Percentiles rank a stretch among this genome's conserved stretches.
Conservation (phyloP, 2,888 invertebrate genomes). For the Boloria euphrosyne region DNA sequence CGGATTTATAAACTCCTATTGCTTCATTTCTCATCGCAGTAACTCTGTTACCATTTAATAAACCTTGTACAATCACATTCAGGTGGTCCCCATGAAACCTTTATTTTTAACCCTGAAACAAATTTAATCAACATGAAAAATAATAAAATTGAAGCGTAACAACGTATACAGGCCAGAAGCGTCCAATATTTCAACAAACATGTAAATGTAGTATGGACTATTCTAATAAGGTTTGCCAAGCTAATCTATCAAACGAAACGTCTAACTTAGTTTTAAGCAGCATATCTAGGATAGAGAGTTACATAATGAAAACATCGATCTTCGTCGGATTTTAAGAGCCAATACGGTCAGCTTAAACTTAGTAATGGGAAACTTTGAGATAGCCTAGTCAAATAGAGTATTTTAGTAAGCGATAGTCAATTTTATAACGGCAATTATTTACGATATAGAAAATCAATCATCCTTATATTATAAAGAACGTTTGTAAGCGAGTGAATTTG, state of each 20-base stretch:
- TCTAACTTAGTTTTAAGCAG: conserved; percentile 39
- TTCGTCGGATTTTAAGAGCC: conserved; percentile 40
- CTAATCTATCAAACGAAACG: conserved; percentile 36
- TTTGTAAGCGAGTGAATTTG: no score
- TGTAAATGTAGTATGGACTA: conserved; percentile 3
- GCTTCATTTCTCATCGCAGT: conserved; percentile 17
- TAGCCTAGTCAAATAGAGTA: conserved; percentile 25
- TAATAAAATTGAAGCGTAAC: conserved; percentile 20
- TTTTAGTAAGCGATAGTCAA: not conserved
- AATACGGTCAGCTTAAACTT: conserved; percentile 31
- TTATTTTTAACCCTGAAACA: conserved; percentile 28
- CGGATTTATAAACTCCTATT: conserved; percentile 19
- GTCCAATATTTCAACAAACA: not conserved
- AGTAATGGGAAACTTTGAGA: conserved; percentile 30
- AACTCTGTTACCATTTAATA: conserved; percentile 31
- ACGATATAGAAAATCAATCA: no score
- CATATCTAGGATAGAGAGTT: conserved; percentile 34
- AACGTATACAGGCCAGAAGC: conserved; percentile 1
- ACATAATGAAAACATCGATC: conserved; percentile 42
- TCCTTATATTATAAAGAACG: no score
- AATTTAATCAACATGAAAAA: conserved; percentile 32
- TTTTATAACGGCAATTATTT: not conserved
- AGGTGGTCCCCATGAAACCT: conserved; percentile 29
- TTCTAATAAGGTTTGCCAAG: conserved; percentile 30
- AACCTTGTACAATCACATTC: conserved; percentile 33